Evolutionary conservation across 2,113 vertebrate species (phyloP).

Genomic region (Brienomyrus longianalis): DNA sequence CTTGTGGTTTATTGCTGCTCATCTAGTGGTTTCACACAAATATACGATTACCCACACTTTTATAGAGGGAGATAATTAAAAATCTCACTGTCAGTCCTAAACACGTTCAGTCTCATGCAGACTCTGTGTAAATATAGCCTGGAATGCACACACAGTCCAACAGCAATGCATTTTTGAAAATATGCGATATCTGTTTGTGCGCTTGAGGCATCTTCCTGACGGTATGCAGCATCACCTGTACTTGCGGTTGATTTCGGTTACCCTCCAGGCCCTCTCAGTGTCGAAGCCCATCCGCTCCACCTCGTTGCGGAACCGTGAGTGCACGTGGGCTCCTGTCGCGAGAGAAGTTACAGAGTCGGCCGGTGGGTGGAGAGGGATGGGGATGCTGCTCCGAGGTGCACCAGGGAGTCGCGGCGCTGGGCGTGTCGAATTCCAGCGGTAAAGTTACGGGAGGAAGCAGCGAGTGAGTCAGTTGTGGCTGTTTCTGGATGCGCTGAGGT

Average conservation of each 20-base stretch:
- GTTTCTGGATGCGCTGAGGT: not conserved
- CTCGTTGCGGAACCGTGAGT: conserved; percentile 88
- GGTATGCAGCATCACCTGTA: conserved; percentile 67
- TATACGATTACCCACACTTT: not conserved
- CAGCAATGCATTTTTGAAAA: not conserved
- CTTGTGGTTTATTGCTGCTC: not conserved
- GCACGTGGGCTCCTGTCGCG: conserved; percentile 81
- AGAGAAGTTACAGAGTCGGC: not conserved
- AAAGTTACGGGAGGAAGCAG: not conserved
- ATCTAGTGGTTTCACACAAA: not conserved
- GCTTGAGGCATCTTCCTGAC: not conserved
- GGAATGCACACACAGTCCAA: not conserved
- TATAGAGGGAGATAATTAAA: not conserved
- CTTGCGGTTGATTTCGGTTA: conserved; percentile 94
- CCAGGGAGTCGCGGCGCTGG: not conserved
- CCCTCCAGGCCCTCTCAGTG: conserved; percentile 94
- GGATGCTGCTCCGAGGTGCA: not conserved
- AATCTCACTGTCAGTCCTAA: not conserved
- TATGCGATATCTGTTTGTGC: not conserved
- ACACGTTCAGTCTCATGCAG: not conserved
- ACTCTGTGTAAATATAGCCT: not conserved
- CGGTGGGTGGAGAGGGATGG: not conserved
- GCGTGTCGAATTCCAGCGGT: not conserved
- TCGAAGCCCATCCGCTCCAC: conserved; percentile 96
- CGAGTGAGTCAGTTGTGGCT: not conserved